phyloP scores from a whole-genome alignment of 2,113 vertebrate species.

The Paradoxurus hermaphroditus region DNA sequence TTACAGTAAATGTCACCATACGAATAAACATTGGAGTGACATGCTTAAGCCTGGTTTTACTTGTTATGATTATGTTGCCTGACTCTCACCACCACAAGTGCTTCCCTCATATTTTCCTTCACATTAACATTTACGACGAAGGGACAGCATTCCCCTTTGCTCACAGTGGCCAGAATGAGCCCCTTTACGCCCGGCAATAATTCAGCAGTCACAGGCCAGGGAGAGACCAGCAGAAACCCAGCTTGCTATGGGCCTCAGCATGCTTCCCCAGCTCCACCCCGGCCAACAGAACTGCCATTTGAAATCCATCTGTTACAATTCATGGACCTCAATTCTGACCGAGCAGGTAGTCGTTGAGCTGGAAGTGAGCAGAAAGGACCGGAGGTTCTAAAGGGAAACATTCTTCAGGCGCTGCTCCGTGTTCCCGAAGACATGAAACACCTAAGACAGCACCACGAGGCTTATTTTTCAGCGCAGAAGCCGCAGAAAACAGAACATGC shows the following conservation, averaged over 20 bases:
- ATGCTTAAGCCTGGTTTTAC: conserved; percentile 69
- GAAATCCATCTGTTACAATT: conserved; percentile 73
- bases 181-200: conserved; percentile 56
- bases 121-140: conserved; percentile 71
- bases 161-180: conserved; percentile 61
- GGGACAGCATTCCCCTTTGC: conserved; percentile 5
- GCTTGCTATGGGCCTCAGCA: conserved; percentile 69
- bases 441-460: conserved; percentile 67
- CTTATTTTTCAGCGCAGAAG: conserved; percentile 69
- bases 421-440: background rate
- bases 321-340: conserved; percentile 66
- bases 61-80: conserved; percentile 73
- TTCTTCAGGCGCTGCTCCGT: conserved; percentile 33
- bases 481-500: conserved; percentile 73
- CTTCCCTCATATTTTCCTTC: conserved; percentile 65
- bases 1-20: conserved; percentile 71
- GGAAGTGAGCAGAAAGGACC: conserved; percentile 38
- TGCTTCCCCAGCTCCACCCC: conserved; percentile 50
- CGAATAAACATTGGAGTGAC: conserved; percentile 69
- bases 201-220: conserved; percentile 52
- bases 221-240: conserved; percentile 53
- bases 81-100: conserved; percentile 61
- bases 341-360: conserved; percentile 34
- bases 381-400: conserved; percentile 55
- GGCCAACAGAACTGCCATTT: conserved; percentile 62